Percentiles rank a stretch among this genome's conserved stretches.
Conservation (phyloP, 2,888 invertebrate genomes). For the Calameuta filiformis region DNA sequence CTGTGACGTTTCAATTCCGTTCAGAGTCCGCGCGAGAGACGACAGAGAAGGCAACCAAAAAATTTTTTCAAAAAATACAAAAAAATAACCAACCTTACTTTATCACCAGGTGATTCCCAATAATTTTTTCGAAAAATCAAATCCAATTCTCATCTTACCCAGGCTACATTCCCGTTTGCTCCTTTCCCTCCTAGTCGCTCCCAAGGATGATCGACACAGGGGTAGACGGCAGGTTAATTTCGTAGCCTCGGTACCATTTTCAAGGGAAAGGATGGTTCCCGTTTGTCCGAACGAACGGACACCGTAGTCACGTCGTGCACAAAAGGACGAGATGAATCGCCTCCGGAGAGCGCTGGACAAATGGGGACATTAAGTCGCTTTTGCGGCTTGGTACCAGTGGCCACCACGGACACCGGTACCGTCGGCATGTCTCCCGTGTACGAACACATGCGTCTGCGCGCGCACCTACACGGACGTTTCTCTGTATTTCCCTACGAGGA, state of each 20-base stretch:
- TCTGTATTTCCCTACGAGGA: neutral
- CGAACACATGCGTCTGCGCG: conserved; percentile 8
- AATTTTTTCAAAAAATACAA: neutral
- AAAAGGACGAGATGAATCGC: conserved; percentile 56
- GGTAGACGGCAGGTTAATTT: neutral
- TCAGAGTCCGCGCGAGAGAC: neutral
- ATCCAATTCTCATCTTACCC: neutral
- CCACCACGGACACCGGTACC: conserved; percentile 18
- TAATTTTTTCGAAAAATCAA: neutral
- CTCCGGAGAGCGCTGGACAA: conserved; percentile 59
- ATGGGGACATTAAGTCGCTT: conserved; percentile 62
- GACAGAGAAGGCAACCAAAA: too few species aligned
- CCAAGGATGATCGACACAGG: neutral
- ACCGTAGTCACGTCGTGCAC: conserved; percentile 34
- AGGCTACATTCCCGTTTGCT: rapidly evolving
- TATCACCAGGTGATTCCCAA: neutral
- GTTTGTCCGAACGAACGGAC: conserved; percentile 48
- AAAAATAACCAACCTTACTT: too few species aligned
- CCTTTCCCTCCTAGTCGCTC: neutral
- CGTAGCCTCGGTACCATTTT: neutral
- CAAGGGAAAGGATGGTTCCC: conserved; percentile 18
- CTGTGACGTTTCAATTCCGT: neutral
- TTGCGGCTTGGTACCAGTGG: conserved; percentile 50
- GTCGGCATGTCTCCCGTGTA: conserved; percentile 10
- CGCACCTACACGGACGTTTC: conserved; percentile 3